A percentile compares a stretch with the other conserved stretches of the same genome.
These are phyloP conservation scores for Geococcyx californianus DNA, from an alignment of 2,113 vertebrate genomes.

Conservation along the genomic window DNA sequence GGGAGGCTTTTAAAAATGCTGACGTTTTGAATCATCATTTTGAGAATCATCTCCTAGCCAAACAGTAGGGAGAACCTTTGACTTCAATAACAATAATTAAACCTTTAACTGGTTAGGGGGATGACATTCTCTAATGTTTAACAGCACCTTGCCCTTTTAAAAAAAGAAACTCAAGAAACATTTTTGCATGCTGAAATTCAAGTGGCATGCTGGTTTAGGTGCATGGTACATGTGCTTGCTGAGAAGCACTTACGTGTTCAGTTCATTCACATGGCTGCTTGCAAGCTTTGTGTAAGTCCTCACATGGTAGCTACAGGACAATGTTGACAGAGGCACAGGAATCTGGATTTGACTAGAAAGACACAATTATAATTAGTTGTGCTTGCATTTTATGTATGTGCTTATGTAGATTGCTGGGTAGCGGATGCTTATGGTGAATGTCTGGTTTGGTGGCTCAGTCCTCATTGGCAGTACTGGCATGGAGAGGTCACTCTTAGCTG, in stretches of 20 bases:
- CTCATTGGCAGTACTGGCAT: not conserved
- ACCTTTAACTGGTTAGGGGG: not conserved
- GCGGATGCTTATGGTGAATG: not conserved
- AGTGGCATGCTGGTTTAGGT: not conserved
- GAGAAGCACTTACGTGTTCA: not conserved
- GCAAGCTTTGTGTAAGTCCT: not conserved
- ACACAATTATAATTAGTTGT: not conserved
- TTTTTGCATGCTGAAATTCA: not conserved
- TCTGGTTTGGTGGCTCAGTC: not conserved
- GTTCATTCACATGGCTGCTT: not conserved
- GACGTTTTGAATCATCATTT: not conserved
- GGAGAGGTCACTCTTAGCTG: not conserved
- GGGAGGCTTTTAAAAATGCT: not conserved
- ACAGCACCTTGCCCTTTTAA: not conserved
- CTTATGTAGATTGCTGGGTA: not conserved
- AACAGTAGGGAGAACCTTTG: slow-evolving; percentile 28
- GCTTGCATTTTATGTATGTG: not conserved
- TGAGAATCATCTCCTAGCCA: not conserved
- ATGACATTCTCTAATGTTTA: slow-evolving; percentile 19
- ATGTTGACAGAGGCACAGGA: not conserved
- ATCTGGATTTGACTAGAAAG: not conserved
- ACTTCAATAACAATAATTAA: slow-evolving; percentile 50
- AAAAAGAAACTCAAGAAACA: not conserved
- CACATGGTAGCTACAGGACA: not conserved
- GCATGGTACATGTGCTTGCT: fast-evolving